Conservation (phyloP, 2,797 vertebrate genomes). For the Smutsia gigantea region DNA sequence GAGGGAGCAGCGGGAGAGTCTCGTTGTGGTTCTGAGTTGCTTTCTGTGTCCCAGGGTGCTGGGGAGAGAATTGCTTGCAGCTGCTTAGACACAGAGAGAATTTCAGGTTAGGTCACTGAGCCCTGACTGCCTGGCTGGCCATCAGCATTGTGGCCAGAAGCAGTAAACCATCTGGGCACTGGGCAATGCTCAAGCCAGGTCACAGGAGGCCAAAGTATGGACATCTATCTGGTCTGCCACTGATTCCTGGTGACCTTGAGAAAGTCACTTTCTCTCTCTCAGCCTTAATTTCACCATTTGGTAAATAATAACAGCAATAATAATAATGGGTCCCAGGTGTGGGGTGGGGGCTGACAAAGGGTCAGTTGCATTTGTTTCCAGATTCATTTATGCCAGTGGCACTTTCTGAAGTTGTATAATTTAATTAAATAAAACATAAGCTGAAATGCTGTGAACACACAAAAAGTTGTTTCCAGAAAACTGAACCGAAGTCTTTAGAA, state of each 20-base stretch:
- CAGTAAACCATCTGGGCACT: not conserved
- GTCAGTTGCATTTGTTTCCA: not conserved
- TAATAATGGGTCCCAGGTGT: not conserved
- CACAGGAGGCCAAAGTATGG: fast-evolving
- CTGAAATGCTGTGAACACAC: conserved; percentile 24
- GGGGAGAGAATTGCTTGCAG: not conserved
- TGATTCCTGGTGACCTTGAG: not conserved
- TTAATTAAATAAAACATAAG: conserved; percentile 61
- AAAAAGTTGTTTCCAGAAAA: conserved; percentile 31
- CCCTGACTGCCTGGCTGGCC: not conserved
- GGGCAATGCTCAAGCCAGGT: not conserved
- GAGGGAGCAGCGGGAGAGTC: not conserved
- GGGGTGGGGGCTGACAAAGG: not conserved
- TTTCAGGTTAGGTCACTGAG: not conserved
- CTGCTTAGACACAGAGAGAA: not conserved
- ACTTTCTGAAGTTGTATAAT: not conserved
- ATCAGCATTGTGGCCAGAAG: not conserved
- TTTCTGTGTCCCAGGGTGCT: not conserved
- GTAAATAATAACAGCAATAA: not conserved
- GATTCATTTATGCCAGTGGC: not conserved
- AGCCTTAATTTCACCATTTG: not conserved
- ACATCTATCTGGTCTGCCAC: not conserved
- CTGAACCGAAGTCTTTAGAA: conserved; percentile 63
- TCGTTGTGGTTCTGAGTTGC: not conserved
- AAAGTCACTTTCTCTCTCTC: not conserved